Evolutionary conservation across 1,140 invertebrate species (phyloP).

Genomic region (Cherax quadricarinatus): DNA sequence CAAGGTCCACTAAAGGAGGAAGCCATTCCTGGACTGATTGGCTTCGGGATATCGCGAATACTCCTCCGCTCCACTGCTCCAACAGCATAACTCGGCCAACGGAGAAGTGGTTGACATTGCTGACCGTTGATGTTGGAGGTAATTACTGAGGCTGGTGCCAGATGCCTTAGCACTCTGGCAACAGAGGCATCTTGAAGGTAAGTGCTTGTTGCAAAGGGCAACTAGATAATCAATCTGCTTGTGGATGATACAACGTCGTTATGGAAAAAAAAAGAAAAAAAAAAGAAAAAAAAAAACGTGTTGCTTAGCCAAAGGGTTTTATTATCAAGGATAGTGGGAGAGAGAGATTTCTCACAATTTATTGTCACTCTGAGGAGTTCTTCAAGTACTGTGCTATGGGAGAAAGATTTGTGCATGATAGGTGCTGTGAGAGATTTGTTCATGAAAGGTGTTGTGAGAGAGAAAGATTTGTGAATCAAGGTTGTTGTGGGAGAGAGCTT

Average conservation of each 20-base stretch:
- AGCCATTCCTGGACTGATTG: background rate
- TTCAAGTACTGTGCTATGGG: too few relatives aligned
- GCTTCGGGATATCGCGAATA: background rate
- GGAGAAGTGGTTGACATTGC: background rate
- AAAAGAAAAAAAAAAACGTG: too few relatives aligned
- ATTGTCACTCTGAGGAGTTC: too few relatives aligned
- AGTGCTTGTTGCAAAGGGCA: background rate
- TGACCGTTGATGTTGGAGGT: background rate
- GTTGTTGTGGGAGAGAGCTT: too few relatives aligned
- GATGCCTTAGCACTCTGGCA: background rate
- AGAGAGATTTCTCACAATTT: too few relatives aligned
- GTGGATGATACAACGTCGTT: background rate
- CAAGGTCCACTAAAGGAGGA: background rate
- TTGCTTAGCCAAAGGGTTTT: too few relatives aligned
- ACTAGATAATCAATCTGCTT: background rate
- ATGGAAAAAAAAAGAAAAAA: too few relatives aligned
- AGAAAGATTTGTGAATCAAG: too few relatives aligned
- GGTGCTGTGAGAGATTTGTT: too few relatives aligned
- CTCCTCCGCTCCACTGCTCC: background rate
- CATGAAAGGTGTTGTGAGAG: too few relatives aligned
- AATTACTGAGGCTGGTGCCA: background rate
- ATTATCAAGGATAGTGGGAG: too few relatives aligned
- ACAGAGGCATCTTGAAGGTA: background rate
- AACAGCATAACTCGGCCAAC: background rate
- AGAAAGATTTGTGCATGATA: too few relatives aligned